A percentile compares a stretch with the other conserved stretches of the same genome.
phyloP scores from a whole-genome alignment of 2,797 vertebrate species.

The Bovichtus diacanthus region DNA sequence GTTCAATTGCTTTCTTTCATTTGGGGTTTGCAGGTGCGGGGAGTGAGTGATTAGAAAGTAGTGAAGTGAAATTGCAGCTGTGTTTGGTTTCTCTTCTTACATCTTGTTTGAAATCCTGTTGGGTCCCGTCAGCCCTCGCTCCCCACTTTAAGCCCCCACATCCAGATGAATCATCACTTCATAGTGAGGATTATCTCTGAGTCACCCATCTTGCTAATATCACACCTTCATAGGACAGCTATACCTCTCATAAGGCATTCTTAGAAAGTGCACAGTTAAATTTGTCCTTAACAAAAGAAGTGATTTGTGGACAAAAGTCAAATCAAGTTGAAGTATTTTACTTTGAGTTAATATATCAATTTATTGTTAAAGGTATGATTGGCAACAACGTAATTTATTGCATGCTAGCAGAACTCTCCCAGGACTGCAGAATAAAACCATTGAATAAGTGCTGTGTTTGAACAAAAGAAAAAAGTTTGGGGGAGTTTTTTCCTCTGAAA shows the following conservation, averaged over 20 bases:
- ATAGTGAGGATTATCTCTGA: conserved; percentile 62
- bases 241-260: conserved; percentile 10
- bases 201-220: conserved; percentile 45
- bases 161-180: conserved; percentile 66
- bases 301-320: conserved; percentile 38
- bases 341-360: conserved; percentile 19
- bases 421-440: conserved; percentile 21
- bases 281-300: conserved; percentile 43
- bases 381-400: not conserved
- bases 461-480: not conserved
- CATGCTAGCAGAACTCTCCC: conserved; percentile 15
- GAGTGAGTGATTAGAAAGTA: conserved; percentile 33
- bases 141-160: conserved; percentile 39
- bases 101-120: conserved; percentile 46
- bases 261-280: conserved; percentile 30
- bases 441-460: conserved; percentile 3
- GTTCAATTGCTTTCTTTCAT: conserved; percentile 45
- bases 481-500: conserved; percentile 21
- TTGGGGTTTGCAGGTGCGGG: conserved; percentile 27
- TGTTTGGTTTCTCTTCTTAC: conserved; percentile 41
- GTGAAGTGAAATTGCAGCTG: conserved; percentile 31
- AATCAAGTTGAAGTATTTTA: conserved; percentile 29
- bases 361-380: conserved; percentile 30
- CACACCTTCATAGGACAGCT: conserved; percentile 29
- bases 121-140: conserved; percentile 14